Evolutionary conservation across 2,113 vertebrate species (phyloP).

Genomic region (Callaeas wilsoni): DNA sequence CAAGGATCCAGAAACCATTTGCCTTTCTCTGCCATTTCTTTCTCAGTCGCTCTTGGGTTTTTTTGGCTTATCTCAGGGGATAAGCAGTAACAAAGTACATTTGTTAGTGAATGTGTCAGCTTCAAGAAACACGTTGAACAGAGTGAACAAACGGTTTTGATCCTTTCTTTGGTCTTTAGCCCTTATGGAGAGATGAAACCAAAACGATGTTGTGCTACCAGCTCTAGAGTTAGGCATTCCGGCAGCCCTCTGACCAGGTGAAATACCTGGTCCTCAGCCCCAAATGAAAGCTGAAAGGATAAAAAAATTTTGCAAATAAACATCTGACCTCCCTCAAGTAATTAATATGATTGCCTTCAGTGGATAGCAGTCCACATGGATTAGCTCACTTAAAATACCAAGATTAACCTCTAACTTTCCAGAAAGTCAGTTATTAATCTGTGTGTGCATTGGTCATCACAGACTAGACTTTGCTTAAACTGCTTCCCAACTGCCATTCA

Average conservation of each 20-base stretch:
- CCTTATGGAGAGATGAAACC: rapidly evolving
- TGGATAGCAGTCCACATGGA: background rate
- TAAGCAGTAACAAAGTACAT: background rate
- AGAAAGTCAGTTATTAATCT: background rate
- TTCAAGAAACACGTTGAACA: background rate
- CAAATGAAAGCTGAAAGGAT: background rate
- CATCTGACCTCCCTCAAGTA: background rate
- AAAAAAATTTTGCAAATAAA: background rate
- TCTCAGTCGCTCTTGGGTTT: background rate
- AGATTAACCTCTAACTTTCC: background rate
- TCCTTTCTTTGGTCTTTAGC: background rate
- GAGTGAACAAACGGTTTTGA: background rate
- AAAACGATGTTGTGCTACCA: background rate
- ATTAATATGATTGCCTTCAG: background rate
- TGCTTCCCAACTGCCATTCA: background rate
- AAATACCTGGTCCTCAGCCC: background rate
- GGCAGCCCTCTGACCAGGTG: background rate
- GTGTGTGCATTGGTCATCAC: background rate
- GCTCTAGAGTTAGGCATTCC: background rate
- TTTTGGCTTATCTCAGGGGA: background rate
- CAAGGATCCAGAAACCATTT: background rate
- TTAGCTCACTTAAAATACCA: background rate
- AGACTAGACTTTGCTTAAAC: background rate
- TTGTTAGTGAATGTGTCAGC: background rate
- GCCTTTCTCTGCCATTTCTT: background rate